phyloP scores from a whole-genome alignment of 2,113 vertebrate species.

The Ursus arctos region DNA sequence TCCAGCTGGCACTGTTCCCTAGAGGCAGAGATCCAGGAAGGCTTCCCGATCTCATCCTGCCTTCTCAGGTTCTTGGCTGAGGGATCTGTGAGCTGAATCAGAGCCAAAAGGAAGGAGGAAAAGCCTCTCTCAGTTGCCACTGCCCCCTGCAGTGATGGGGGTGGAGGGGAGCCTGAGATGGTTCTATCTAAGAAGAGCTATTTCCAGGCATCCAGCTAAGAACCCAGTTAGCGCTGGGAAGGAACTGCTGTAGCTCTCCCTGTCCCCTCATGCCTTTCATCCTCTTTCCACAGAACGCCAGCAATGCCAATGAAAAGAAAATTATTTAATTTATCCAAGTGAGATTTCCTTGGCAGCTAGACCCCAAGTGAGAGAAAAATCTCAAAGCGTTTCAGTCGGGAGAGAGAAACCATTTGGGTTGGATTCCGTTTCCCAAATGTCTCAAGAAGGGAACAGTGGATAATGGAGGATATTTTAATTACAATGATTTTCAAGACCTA shows the following conservation, averaged over 20 bases:
- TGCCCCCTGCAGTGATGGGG: background rate
- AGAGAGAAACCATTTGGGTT: background rate
- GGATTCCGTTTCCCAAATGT: background rate
- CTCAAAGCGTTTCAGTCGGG: background rate
- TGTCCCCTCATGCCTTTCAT: background rate
- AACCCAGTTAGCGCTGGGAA: background rate
- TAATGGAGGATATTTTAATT: background rate
- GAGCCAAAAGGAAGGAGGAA: slow-evolving; percentile 61
- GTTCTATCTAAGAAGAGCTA: background rate
- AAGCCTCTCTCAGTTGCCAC: slow-evolving; percentile 2
- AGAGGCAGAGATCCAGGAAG: slow-evolving; percentile 66
- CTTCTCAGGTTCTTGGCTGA: slow-evolving; percentile 76
- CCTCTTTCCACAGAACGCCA: background rate
- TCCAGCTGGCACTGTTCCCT: slow-evolving; percentile 69
- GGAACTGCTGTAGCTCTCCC: rapidly evolving
- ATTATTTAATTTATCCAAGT: background rate
- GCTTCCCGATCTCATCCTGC: slow-evolving; percentile 69
- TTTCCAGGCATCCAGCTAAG: background rate
- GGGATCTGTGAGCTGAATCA: slow-evolving; percentile 68
- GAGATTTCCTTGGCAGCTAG: background rate
- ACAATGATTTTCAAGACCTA: background rate
- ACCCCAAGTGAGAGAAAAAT: slow-evolving; percentile 17
- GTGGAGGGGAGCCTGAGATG: background rate
- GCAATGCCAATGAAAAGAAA: background rate
- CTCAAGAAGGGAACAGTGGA: background rate